phyloP scores from a whole-genome alignment of 2,888 invertebrate genomes.

The Clanis bilineata region DNA sequence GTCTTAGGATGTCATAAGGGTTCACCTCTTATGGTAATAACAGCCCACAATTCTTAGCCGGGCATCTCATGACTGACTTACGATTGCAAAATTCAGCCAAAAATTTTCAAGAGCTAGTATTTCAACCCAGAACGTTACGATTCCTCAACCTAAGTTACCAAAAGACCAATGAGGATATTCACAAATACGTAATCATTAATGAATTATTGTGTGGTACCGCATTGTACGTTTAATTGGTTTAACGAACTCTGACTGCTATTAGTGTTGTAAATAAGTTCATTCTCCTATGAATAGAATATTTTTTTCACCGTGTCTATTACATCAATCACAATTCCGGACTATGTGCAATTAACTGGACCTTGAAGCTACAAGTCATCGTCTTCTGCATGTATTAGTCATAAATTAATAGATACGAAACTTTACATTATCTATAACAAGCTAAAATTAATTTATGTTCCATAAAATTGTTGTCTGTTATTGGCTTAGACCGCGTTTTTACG shows the following conservation, averaged over 20 bases:
- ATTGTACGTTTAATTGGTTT: neutral
- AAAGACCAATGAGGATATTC: neutral
- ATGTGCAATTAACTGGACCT: conserved; percentile 28
- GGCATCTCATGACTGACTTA: too few relatives aligned
- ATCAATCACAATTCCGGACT: conserved; percentile 14
- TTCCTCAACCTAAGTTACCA: too few relatives aligned
- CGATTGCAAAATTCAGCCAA: too few relatives aligned
- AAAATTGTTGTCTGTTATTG: conserved; percentile 45
- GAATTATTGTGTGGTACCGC: neutral
- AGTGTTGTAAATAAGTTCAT: conserved; percentile 5
- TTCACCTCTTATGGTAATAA: too few relatives aligned
- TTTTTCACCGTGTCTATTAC: conserved; percentile 11
- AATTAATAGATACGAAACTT: conserved; percentile 55
- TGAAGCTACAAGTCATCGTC: conserved; percentile 46
- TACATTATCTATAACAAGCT: conserved; percentile 39
- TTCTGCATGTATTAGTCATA: conserved; percentile 62
- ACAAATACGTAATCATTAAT: neutral
- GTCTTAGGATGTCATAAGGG: too few relatives aligned
- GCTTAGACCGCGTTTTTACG: conserved; percentile 37
- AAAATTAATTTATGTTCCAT: conserved; percentile 65
- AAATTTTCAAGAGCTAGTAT: too few relatives aligned
- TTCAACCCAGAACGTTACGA: too few relatives aligned
- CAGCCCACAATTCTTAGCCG: too few relatives aligned
- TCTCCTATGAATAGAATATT: conserved; percentile 3
- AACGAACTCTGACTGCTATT: conserved; percentile 2